phyloP scores from a whole-genome alignment of 1,140 invertebrate genomes.

The Diorhabda elongata region DNA sequence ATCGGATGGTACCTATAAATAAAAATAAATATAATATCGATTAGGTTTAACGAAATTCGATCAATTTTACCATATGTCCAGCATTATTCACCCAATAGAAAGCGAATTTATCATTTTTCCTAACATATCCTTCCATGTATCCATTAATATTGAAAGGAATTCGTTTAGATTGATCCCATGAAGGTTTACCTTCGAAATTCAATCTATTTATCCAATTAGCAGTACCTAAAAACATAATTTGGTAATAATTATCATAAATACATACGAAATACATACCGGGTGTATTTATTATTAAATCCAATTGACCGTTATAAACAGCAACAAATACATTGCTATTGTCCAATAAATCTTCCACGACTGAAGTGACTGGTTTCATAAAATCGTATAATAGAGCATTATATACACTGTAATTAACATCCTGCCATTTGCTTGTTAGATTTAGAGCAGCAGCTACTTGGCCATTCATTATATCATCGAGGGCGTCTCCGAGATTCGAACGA shows the following conservation, averaged over 20 bases:
- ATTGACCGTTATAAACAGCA: constrained; percentile 64
- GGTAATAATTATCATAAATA: too few species aligned
- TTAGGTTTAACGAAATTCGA: too few species aligned
- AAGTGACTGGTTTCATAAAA: constrained; percentile 81
- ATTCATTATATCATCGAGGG: not conserved
- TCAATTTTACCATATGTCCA: constrained; percentile 33
- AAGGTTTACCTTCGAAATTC: constrained; percentile 52
- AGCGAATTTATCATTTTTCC: constrained; percentile 29
- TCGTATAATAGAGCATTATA: constrained; percentile 62
- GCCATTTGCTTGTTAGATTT: constrained; percentile 60
- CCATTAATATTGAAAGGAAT: constrained; percentile 23
- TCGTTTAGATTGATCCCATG: constrained; percentile 21
- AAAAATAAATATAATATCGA: too few species aligned
- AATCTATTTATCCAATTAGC: constrained; percentile 69
- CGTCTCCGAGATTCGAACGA: too few species aligned
- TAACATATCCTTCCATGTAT: constrained; percentile 30
- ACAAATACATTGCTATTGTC: constrained; percentile 65
- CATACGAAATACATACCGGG: constrained; percentile 48
- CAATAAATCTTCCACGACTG: constrained; percentile 65
- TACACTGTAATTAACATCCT: constrained; percentile 53
- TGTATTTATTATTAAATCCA: constrained; percentile 70
- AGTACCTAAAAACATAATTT: constrained; percentile 51
- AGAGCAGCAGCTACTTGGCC: constrained; percentile 61
- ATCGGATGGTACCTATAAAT: not conserved
- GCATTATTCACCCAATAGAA: constrained; percentile 35